Evolutionary conservation across 35 echinoderm and acorn worm species (phyloP).

Genomic region (Ophiothrix spiculata): DNA sequence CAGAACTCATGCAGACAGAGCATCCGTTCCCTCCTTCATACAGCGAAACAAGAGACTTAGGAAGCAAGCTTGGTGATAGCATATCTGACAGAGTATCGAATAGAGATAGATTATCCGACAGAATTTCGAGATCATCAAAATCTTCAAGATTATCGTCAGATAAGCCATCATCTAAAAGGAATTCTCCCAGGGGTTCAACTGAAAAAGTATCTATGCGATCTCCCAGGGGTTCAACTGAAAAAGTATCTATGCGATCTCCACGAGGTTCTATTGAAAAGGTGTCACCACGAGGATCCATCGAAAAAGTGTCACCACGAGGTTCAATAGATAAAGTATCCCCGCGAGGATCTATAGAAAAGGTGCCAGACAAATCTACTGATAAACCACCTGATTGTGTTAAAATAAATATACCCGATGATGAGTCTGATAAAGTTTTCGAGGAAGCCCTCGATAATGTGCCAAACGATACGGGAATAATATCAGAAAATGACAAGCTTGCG

Average conservation of each 20-base stretch:
- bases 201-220: conserved; percentile 7
- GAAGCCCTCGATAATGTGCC: neutral
- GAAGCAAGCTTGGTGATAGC: conserved; percentile 23
- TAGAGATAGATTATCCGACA: neutral
- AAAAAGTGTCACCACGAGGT: too few species aligned
- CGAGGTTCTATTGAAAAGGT: neutral
- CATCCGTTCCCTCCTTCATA: conserved; percentile 71
- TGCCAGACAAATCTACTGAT: too few species aligned
- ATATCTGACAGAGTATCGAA: neutral
- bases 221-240: neutral
- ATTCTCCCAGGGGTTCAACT: neutral
- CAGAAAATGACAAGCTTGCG: neutral
- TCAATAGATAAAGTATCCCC: too few species aligned
- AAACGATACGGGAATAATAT: too few species aligned
- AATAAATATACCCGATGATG: neutral
- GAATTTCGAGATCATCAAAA: neutral
- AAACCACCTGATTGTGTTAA: neutral
- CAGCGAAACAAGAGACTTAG: conserved; percentile 77
- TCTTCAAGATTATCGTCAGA: neutral
- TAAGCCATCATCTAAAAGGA: neutral
- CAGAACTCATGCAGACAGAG: conserved; percentile 50
- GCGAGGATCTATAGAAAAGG: too few species aligned
- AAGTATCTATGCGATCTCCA: neutral
- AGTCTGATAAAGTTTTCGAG: neutral
- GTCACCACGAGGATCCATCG: neutral